Conservation (phyloP, 2,888 invertebrate species). For the Parnassius orleans region DNA sequence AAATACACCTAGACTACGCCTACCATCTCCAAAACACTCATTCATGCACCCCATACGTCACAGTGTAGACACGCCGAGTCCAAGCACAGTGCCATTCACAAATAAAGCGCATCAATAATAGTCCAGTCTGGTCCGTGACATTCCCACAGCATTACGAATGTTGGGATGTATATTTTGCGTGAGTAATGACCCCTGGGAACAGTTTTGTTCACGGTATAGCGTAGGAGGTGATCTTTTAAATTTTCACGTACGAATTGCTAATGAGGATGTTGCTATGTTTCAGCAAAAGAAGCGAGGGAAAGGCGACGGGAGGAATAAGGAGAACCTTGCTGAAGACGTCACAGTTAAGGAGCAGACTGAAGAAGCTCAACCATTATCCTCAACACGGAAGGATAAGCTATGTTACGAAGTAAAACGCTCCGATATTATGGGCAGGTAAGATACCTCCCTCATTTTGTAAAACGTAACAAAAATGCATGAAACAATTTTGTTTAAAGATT, state of each 20-base stretch:
- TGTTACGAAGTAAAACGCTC: constrained; percentile 82
- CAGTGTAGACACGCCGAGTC: constrained; percentile 42
- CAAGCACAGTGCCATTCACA: constrained; percentile 42
- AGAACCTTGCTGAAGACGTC: constrained; percentile 56
- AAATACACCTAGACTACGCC: constrained; percentile 71
- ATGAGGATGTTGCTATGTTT: constrained; percentile 36
- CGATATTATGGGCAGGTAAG: constrained; percentile 82
- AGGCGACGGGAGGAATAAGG: constrained; percentile 56
- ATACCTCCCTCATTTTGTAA: too few relatives aligned
- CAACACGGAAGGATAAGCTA: constrained; percentile 78
- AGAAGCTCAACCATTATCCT: constrained; percentile 33
- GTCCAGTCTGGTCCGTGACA: constrained; percentile 3
- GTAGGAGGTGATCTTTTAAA: constrained; percentile 9
- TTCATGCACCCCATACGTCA: constrained; percentile 63
- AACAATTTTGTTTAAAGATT: too few relatives aligned
- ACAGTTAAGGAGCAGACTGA: constrained; percentile 36
- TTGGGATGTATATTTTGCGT: constrained; percentile 61
- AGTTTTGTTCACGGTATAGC: background rate
- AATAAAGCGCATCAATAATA: constrained; percentile 30
- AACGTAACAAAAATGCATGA: too few relatives aligned
- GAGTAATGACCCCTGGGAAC: constrained; percentile 33
- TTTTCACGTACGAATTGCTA: background rate
- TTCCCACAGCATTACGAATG: constrained; percentile 40
- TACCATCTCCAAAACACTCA: constrained; percentile 53
- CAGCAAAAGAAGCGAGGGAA: constrained; percentile 69